These are phyloP conservation scores for Drosophila melanosoma DNA, from an alignment of 2,888 invertebrate species.

Conservation along the genomic window DNA sequence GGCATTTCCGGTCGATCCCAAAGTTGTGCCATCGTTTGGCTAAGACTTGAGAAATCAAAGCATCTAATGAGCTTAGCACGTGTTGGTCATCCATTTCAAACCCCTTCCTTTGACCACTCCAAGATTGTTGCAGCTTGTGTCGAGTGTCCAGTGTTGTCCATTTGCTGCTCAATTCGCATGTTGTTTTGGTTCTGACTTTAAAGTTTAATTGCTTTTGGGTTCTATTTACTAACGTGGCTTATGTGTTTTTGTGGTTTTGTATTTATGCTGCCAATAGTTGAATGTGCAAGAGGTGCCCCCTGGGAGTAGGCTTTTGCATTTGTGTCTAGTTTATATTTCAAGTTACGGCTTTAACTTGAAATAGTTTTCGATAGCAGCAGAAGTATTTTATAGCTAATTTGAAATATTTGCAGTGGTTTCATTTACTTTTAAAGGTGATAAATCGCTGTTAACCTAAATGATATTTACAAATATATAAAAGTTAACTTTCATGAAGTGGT, in stretches of 20 bases:
- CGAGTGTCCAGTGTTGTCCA: slow-evolving; percentile 23
- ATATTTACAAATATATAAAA: background rate
- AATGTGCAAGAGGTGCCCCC: background rate
- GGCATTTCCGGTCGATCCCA: slow-evolving; percentile 19
- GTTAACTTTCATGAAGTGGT: too few species aligned
- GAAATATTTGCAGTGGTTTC: background rate
- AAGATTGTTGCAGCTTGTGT: slow-evolving; percentile 3
- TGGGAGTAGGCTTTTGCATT: slow-evolving; percentile 11
- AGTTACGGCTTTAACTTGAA: slow-evolving; percentile 13
- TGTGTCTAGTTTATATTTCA: background rate
- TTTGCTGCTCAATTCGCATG: slow-evolving; percentile 6
- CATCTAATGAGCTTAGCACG: slow-evolving; percentile 78
- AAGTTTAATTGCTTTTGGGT: slow-evolving; percentile 73
- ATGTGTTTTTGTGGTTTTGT: slow-evolving; percentile 32
- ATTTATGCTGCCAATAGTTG: slow-evolving; percentile 44
- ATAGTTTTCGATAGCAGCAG: background rate
- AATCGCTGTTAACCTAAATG: background rate
- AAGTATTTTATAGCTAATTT: background rate
- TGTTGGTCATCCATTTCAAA: slow-evolving; percentile 65
- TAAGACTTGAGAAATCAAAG: slow-evolving; percentile 60
- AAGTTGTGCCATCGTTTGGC: slow-evolving; percentile 17
- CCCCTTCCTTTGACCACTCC: background rate
- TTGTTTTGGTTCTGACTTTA: slow-evolving; percentile 45
- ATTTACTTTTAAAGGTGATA: background rate
- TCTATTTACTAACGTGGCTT: slow-evolving; percentile 20